phyloP scores from a whole-genome alignment of 2,888 invertebrate genomes.

The Venustoraphidia nigricollis region DNA sequence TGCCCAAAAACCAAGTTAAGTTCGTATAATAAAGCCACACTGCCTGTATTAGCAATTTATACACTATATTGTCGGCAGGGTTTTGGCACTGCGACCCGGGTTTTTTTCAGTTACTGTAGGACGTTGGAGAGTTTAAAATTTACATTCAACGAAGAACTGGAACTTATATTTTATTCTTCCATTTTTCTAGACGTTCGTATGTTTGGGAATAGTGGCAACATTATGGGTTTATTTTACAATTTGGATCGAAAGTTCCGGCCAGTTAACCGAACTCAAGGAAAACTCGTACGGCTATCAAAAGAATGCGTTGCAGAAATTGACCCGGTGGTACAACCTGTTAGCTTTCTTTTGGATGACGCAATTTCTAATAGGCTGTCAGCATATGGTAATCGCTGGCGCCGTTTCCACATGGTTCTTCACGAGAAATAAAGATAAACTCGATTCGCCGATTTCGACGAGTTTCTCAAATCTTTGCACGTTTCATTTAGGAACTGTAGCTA shows the following conservation, averaged over 20 bases:
- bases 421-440: slow-evolving; percentile 30
- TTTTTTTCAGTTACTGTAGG: too few species aligned
- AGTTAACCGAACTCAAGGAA: slow-evolving; percentile 15
- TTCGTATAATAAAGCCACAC: too few species aligned
- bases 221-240: slow-evolving; percentile 42
- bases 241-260: slow-evolving; percentile 46
- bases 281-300: slow-evolving; percentile 24
- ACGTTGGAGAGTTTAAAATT: too few species aligned
- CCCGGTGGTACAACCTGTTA: slow-evolving; percentile 36
- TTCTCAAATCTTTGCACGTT: slow-evolving; percentile 37
- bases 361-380: slow-evolving; percentile 50
- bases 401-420: slow-evolving; percentile 52
- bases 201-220: slow-evolving; percentile 32
- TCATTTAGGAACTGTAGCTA: slow-evolving; percentile 62
- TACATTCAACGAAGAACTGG: not conserved
- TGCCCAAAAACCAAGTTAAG: too few species aligned
- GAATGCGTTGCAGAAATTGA: slow-evolving; percentile 26
- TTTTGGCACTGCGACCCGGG: too few species aligned
- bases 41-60: too few species aligned
- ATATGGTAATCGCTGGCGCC: slow-evolving; percentile 48
- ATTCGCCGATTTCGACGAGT: slow-evolving; percentile 30
- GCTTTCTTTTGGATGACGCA: slow-evolving; percentile 49
- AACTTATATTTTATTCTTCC: slow-evolving; percentile 1
- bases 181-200: slow-evolving; percentile 34
- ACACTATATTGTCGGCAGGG: too few species aligned